Conservation (phyloP, 30 jellyfish, hydroid and myxozoan genomes). For the Rhopilema esculentum region DNA sequence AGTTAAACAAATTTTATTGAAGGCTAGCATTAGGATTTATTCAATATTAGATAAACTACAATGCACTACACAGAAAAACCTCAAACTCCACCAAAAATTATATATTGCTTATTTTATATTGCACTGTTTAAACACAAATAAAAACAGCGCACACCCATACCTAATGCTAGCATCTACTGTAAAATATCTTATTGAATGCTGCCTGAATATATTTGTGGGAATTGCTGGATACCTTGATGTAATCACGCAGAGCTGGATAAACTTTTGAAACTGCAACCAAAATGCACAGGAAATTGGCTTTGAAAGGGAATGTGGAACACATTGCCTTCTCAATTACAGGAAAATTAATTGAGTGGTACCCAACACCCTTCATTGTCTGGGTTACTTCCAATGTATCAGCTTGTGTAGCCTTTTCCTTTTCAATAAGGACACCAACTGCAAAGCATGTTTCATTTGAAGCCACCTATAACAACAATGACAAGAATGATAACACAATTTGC, state of each 20-base stretch:
- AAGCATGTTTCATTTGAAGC: slow-evolving; percentile 48
- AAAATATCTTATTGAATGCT: too few species aligned
- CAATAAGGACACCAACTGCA: slow-evolving; percentile 60
- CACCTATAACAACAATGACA: slow-evolving; percentile 19
- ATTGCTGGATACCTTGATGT: slow-evolving; percentile 8
- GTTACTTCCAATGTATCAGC: slow-evolving; percentile 42
- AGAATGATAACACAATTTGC: neutral
- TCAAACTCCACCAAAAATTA: too few species aligned
- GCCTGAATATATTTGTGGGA: too few species aligned
- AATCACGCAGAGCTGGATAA: slow-evolving; percentile 57
- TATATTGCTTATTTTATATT: too few species aligned
- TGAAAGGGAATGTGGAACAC: slow-evolving; percentile 64
- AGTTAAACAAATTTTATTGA: too few species aligned
- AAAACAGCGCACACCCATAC: too few species aligned
- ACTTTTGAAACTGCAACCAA: slow-evolving; percentile 59
- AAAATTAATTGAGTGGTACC: slow-evolving; percentile 31
- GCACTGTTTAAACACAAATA: too few species aligned
- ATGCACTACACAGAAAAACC: neutral
- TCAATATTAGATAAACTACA: neutral
- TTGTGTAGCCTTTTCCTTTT: slow-evolving; percentile 37
- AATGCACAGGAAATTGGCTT: slow-evolving; percentile 46
- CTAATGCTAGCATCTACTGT: too few species aligned
- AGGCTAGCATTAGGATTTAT: too few species aligned
- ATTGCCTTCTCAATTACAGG: slow-evolving; percentile 58
- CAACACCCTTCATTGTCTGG: slow-evolving; percentile 50